phyloP scores from a whole-genome alignment of 2,113 vertebrate genomes.

The Salvelinus namaycush region DNA sequence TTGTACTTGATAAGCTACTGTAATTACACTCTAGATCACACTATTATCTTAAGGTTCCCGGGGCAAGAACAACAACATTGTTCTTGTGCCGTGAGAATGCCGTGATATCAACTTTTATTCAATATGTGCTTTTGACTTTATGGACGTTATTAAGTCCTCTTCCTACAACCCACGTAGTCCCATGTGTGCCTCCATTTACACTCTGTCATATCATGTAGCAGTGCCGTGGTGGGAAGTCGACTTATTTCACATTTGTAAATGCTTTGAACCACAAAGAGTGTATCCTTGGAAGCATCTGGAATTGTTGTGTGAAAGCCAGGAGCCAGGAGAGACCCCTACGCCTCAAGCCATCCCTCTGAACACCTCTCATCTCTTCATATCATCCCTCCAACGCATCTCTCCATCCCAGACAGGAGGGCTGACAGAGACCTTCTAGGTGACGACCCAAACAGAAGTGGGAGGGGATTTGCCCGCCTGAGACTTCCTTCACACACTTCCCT shows the following conservation, averaged over 20 bases:
- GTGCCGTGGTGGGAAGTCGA: slow-evolving; percentile 55
- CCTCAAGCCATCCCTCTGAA: slow-evolving; percentile 65
- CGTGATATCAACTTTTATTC: no score
- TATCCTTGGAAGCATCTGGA: slow-evolving; percentile 53
- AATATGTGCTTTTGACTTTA: neutral
- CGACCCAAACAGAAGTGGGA: slow-evolving; percentile 23
- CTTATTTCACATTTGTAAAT: slow-evolving; percentile 54
- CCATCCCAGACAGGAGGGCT: slow-evolving; percentile 46
- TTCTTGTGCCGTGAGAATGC: no score
- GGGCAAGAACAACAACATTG: no score
- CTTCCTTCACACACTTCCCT: neutral
- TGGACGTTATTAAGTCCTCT: neutral
- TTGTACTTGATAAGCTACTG: no score
- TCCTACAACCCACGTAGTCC: slow-evolving; percentile 22
- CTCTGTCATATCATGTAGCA: slow-evolving; percentile 52
- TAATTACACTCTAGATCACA: no score
- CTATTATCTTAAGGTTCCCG: no score
- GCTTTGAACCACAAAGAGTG: slow-evolving; percentile 58
- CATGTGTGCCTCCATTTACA: slow-evolving; percentile 6
- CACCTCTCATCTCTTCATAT: slow-evolving; percentile 54
- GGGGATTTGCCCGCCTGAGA: slow-evolving; percentile 9
- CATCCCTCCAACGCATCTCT: slow-evolving; percentile 57
- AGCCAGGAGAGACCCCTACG: slow-evolving; percentile 47
- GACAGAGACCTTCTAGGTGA: slow-evolving; percentile 65
- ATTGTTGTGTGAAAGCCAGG: slow-evolving; percentile 48